phyloP scores from a whole-genome alignment of 2,113 vertebrate genomes.

The Dryoscopus gambensis region DNA sequence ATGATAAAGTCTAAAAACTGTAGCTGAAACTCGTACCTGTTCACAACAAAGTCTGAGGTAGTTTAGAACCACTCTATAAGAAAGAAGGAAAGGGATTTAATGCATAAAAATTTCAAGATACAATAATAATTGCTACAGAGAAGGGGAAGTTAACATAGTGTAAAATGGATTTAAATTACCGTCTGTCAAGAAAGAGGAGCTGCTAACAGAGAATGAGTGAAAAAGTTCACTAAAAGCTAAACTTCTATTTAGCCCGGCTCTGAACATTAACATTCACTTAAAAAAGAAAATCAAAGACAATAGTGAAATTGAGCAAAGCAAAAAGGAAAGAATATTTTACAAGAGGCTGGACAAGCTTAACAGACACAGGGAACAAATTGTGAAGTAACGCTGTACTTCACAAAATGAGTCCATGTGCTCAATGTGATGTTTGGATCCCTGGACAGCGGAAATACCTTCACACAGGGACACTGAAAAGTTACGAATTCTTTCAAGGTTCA shows the following conservation, averaged over 20 bases:
- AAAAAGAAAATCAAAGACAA: neutral
- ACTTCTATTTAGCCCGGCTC: neutral
- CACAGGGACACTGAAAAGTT: neutral
- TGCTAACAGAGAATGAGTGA: neutral
- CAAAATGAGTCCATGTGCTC: neutral
- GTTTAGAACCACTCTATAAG: neutral
- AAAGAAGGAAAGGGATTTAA: neutral
- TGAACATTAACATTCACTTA: neutral
- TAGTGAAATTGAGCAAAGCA: neutral
- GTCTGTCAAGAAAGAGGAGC: neutral
- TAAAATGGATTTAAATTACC: neutral
- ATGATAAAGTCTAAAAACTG: neutral
- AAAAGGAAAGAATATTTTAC: neutral
- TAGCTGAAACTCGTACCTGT: neutral
- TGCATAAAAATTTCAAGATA: neutral
- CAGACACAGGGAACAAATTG: neutral
- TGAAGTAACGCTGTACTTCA: neutral
- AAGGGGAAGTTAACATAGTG: neutral
- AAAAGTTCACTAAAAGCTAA: neutral
- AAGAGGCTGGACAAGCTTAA: neutral
- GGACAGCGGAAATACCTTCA: neutral
- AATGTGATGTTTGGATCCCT: neutral
- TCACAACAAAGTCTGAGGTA: slow-evolving; percentile 41
- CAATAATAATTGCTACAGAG: neutral
- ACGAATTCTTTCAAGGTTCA: neutral